Percentiles rank a stretch among this genome's conserved stretches.
Evolutionary conservation across 2,113 vertebrate species (phyloP).

Genomic region (Phalacrocorax carbo): DNA sequence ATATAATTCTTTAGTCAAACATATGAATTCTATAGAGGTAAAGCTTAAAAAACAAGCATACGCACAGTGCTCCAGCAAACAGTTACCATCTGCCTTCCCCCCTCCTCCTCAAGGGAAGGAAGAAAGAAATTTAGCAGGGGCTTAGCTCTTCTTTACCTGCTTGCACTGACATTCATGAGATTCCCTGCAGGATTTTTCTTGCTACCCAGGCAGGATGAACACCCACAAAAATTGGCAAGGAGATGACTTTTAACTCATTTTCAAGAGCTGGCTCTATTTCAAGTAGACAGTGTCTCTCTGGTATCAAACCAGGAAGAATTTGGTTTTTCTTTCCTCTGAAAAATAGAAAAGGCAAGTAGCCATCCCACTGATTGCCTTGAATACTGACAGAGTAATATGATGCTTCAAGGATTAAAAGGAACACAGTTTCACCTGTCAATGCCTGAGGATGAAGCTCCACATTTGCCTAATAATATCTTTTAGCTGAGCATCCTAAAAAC

Average conservation of each 20-base stretch:
- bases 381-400: background rate
- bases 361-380: constrained; percentile 14
- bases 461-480: background rate
- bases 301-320: constrained; percentile 39
- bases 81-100: constrained; percentile 51
- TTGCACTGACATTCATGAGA: constrained; percentile 54
- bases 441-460: background rate
- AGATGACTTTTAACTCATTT: constrained; percentile 63
- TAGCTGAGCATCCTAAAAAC: background rate
- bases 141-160: constrained; percentile 62
- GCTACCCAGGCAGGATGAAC: constrained; percentile 59
- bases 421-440: background rate
- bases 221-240: constrained; percentile 65
- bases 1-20: constrained; percentile 32
- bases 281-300: constrained; percentile 39
- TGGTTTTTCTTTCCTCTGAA: background rate
- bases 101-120: constrained; percentile 58
- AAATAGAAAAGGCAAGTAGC: constrained; percentile 37
- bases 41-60: constrained; percentile 46
- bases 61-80: background rate
- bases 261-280: constrained; percentile 52
- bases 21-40: constrained; percentile 32
- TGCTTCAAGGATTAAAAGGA: constrained; percentile 8
- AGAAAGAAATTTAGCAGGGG: constrained; percentile 39
- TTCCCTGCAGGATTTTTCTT: constrained; percentile 64